These are phyloP conservation scores for Nesospiza acunhae DNA, from an alignment of 2,113 vertebrate genomes.

Conservation along the genomic window DNA sequence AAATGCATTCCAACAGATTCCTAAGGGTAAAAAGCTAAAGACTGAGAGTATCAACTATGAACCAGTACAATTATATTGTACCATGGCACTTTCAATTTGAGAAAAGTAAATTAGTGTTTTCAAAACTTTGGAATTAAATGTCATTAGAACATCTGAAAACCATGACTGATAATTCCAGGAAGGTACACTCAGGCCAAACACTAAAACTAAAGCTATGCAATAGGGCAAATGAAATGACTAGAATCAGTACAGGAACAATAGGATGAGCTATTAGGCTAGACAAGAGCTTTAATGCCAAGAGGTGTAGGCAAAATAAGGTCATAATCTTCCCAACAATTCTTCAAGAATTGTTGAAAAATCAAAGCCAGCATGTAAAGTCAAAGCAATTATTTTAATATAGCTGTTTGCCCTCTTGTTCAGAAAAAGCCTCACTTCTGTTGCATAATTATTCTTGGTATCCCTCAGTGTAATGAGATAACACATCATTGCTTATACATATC, in stretches of 20 bases:
- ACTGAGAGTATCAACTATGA: background rate
- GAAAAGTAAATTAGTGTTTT: constrained; percentile 4
- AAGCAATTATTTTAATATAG: background rate
- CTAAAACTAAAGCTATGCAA: background rate
- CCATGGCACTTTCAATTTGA: background rate
- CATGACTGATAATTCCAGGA: background rate
- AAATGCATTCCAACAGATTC: background rate
- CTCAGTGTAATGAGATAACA: background rate
- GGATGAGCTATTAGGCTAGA: background rate
- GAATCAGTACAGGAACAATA: background rate
- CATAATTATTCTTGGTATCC: constrained; percentile 20
- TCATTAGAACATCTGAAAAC: constrained; percentile 18
- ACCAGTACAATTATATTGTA: background rate
- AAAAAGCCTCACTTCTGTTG: background rate
- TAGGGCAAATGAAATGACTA: background rate
- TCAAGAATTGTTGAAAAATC: background rate
- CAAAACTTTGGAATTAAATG: constrained; percentile 34
- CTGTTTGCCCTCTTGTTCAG: background rate
- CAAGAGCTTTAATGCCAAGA: background rate
- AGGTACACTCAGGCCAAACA: background rate
- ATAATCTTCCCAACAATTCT: too few relatives aligned
- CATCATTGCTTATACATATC: background rate
- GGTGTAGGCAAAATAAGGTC: background rate
- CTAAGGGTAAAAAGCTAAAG: constrained; percentile 7
- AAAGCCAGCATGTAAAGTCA: background rate